phyloP scores from a whole-genome alignment of 2,797 vertebrate genomes.

The Diplodus sargus region DNA sequence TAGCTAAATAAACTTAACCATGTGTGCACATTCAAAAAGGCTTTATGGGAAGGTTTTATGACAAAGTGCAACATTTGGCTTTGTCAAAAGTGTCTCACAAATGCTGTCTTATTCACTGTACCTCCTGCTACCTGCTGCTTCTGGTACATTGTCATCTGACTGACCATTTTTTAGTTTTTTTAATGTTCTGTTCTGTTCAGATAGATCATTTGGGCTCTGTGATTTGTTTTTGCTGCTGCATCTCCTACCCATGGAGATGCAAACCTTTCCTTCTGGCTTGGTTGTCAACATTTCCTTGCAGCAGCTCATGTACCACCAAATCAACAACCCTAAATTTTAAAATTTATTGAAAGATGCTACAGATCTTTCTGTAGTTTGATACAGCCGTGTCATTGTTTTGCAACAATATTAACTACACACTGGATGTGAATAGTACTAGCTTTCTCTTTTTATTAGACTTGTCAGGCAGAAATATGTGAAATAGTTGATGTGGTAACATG shows the following conservation, averaged over 20 bases:
- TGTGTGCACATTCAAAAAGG: neutral
- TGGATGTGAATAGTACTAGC: neutral
- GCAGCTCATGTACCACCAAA: neutral
- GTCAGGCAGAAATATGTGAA: neutral
- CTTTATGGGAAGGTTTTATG: neutral
- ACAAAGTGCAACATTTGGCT: conserved; percentile 14
- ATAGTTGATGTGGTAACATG: neutral
- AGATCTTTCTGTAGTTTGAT: neutral
- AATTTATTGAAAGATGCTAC: conserved; percentile 4
- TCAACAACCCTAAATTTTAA: neutral
- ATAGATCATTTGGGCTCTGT: neutral
- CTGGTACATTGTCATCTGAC: neutral
- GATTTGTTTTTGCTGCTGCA: neutral
- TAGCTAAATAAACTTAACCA: conserved; percentile 3
- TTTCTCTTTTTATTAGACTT: neutral
- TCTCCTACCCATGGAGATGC: neutral
- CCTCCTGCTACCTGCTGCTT: neutral
- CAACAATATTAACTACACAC: neutral
- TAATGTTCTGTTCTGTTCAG: no score
- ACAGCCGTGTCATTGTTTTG: neutral
- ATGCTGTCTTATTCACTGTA: neutral
- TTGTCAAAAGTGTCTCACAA: neutral
- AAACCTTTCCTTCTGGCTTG: neutral
- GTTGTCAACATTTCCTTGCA: neutral
- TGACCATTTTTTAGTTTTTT: neutral